Evolutionary conservation across 2,888 invertebrate genomes (phyloP), one percentile per base, ranked within the genome.

Genomic region (Halictus quadricinctus): DNA sequence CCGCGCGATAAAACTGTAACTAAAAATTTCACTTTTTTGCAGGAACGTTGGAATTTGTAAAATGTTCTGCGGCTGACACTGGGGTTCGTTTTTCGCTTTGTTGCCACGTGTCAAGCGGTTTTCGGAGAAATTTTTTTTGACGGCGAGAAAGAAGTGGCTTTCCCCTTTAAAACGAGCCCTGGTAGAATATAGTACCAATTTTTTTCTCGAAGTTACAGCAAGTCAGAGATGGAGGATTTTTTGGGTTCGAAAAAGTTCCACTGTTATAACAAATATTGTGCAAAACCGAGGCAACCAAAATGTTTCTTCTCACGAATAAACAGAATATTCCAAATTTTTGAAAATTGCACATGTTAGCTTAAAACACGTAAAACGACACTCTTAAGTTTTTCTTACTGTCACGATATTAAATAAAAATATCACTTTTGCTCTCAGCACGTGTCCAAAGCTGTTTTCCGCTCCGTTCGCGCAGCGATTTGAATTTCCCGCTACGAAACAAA

Each of bases 401-500:
- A 36, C 36, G 5, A 36, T 36, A 36, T 36, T 36, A 4, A 36
- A 36, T 36, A 36, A 36, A 36, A 36, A 36, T 36, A 1, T 36
- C 36, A 36, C 36, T 36, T 36, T 36, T 36, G 36, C 36, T 36
- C 36, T 36, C 36, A 36, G 36, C 36, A 36, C 36, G 36, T 2
- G 36, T 36, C 36, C 36, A 36, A 36, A 36, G 36, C 36, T 36
- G 36, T 36, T 36, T 36, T 64, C 64, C 64, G 64, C 64, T 29
- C 64, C 15, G 29, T 29, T 29, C 15, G 64, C 2, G 15, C 29
- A 18, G 74, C 58, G 74, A 84, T 74, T 84, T 29, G 74, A 74
- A 81, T 81, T 8, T 18, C 6, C 46, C 76, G 29, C 7, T 43
- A 15, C 21, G 46, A 46, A 58, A 69, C 58, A 25, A 50, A 75